Evolutionary conservation across 2,113 vertebrate species (phyloP).

Genomic region (Holacanthus passer): DNA sequence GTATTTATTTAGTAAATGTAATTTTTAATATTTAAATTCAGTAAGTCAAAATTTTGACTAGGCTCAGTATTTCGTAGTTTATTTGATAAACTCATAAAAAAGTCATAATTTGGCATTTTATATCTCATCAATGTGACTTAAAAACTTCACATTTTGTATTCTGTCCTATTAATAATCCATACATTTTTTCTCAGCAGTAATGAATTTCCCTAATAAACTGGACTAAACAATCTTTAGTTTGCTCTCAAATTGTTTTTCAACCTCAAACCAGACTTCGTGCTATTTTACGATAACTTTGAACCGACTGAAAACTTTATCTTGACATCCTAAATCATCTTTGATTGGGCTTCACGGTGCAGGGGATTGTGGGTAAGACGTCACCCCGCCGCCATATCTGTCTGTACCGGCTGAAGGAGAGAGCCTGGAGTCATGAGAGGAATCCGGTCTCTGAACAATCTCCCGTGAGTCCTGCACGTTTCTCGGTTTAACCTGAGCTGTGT

Average conservation of each 20-base stretch:
- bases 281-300: background rate
- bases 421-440: slow-evolving; percentile 80
- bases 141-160: no score
- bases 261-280: background rate
- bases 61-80: no score
- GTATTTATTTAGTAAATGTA: background rate
- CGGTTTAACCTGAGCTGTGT: background rate
- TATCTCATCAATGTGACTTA: background rate
- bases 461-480: slow-evolving; percentile 62
- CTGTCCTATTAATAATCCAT: no score
- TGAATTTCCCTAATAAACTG: no score
- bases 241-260: background rate
- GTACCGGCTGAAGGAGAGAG: slow-evolving; percentile 72
- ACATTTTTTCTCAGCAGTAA: no score
- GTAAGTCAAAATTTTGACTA: no score
- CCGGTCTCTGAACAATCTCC: slow-evolving; percentile 70
- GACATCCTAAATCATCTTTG: background rate
- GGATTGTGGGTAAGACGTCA: slow-evolving; percentile 74
- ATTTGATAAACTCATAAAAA: no score
- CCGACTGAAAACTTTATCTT: slow-evolving; percentile 10
- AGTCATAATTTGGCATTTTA: background rate
- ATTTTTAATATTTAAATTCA: no score
- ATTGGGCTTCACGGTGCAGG: background rate
- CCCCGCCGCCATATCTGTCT: slow-evolving; percentile 44
- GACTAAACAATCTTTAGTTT: no score